Conservation (phyloP, 2,797 vertebrate genomes). For the Pangasius macronema region DNA sequence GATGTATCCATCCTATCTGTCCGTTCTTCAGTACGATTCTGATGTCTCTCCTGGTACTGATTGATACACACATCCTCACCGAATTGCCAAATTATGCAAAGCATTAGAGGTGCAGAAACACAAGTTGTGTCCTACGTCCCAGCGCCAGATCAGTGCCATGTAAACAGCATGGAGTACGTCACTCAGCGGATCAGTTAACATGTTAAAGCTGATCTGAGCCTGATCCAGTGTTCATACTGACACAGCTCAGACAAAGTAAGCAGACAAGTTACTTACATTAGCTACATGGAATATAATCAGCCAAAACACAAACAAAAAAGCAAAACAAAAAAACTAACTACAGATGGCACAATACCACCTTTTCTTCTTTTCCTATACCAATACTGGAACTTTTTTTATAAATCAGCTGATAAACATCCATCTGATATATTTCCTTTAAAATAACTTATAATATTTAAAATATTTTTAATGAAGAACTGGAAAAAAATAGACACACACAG, state of each 20-base stretch:
- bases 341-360: not conserved
- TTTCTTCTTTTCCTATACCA: not conserved
- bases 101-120: not conserved
- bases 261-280: not conserved
- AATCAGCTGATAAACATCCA: not conserved
- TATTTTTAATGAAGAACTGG: not conserved
- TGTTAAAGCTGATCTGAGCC: not conserved
- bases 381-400: not conserved
- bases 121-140: not conserved
- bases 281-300: not conserved
- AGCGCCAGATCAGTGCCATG: not conserved
- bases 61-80: not conserved
- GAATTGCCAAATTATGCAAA: not conserved
- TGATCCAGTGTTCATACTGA: not conserved
- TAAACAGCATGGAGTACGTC: not conserved
- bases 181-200: not conserved
- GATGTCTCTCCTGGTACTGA: not conserved
- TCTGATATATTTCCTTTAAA: too few species aligned
- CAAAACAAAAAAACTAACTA: not conserved
- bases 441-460: too few species aligned
- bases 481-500: not conserved
- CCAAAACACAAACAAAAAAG: not conserved
- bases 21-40: too few species aligned
- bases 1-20: not conserved
- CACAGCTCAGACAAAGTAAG: not conserved